Evolutionary conservation across 2,797 vertebrate species (phyloP).

Genomic region (Neomorphus geoffroyi): DNA sequence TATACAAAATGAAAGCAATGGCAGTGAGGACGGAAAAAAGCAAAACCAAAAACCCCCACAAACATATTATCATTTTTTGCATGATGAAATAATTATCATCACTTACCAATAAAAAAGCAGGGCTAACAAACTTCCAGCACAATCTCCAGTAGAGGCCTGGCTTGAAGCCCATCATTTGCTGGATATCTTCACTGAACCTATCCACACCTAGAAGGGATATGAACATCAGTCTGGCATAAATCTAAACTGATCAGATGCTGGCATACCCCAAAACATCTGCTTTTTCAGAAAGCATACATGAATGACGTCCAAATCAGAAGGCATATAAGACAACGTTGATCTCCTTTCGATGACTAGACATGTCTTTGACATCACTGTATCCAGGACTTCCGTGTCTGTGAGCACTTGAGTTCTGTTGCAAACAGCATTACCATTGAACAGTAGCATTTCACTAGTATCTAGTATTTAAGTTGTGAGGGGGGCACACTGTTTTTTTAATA

Average conservation of each 20-base stretch:
- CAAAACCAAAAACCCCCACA: too few relatives aligned
- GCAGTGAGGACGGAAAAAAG: background rate
- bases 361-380: background rate
- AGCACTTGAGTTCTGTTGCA: background rate
- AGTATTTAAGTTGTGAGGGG: background rate
- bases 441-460: background rate
- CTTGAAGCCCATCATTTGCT: conserved; percentile 97
- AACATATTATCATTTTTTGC: background rate
- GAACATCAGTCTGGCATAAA: background rate
- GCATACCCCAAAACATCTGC: background rate
- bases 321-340: background rate
- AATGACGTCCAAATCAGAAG: background rate
- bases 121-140: conserved; percentile 99
- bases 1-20: background rate
- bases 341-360: background rate
- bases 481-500: background rate
- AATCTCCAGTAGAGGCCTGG: conserved; percentile 98
- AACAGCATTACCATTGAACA: background rate
- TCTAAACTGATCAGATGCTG: background rate
- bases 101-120: conserved; percentile 92
- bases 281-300: background rate
- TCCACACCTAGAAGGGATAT: conserved; percentile 87
- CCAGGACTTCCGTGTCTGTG: background rate
- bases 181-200: conserved; percentile 96
- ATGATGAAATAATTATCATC: background rate